Percentiles rank a stretch among this genome's conserved stretches.
Conservation (phyloP, 2,797 vertebrate genomes). For the Meriones psammophilus region DNA sequence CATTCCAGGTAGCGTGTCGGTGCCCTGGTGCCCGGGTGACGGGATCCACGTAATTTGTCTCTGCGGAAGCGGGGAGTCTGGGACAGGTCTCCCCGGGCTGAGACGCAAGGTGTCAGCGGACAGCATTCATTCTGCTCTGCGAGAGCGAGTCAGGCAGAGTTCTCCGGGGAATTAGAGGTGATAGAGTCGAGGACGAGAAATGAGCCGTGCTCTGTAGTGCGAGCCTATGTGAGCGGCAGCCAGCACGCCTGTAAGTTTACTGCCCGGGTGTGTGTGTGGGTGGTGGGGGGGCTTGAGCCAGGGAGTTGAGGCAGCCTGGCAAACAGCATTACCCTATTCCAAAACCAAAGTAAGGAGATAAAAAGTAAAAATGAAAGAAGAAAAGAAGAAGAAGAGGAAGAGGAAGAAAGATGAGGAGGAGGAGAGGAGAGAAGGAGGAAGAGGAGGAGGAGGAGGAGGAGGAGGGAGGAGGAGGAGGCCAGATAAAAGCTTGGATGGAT, state of each 20-base stretch:
- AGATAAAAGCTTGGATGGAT: background rate
- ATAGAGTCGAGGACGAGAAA: background rate
- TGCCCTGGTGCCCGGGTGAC: background rate
- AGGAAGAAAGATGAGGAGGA: background rate
- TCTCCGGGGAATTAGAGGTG: background rate
- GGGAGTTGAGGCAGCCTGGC: background rate
- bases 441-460: background rate
- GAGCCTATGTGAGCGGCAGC: background rate
- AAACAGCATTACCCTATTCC: background rate
- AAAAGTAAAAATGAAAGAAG: background rate
- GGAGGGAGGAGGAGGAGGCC: too few species aligned
- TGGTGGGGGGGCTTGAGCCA: background rate
- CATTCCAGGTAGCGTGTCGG: background rate
- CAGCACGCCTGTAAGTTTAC: background rate
- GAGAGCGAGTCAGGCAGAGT: background rate
- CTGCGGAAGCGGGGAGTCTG: background rate
- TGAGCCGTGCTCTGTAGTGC: background rate
- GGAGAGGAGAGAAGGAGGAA: background rate
- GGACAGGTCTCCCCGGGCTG: background rate
- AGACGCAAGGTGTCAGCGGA: background rate
- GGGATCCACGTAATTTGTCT: background rate
- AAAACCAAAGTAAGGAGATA: background rate
- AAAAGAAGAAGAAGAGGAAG: background rate
- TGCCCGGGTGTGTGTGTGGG: fast-evolving
- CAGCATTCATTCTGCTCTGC: background rate